phyloP scores from a whole-genome alignment of 1,140 invertebrate genomes.

The Octopus sinensis region DNA sequence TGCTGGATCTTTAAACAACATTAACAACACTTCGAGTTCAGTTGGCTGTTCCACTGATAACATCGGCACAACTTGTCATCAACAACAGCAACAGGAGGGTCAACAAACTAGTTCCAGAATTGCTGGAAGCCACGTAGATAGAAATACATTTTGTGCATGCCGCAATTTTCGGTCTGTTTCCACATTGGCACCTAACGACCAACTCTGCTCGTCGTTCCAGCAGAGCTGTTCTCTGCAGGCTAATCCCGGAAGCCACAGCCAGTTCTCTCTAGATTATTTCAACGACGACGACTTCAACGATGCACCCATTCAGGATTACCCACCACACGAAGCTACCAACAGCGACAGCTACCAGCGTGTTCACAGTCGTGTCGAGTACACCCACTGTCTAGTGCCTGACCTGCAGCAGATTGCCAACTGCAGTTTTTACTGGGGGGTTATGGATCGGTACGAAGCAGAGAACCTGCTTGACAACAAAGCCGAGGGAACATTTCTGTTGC shows the following conservation, averaged over 20 bases:
- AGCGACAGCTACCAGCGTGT: constrained; percentile 47
- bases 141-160: background rate
- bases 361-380: constrained; percentile 85
- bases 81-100: too few species aligned
- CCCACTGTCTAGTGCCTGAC: constrained; percentile 93
- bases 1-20: too few species aligned
- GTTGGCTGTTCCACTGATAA: too few species aligned
- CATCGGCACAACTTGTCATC: too few species aligned
- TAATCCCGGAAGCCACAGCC: background rate
- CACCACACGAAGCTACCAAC: background rate
- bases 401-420: constrained; percentile 76
- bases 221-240: background rate
- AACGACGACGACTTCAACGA: constrained; percentile 3
- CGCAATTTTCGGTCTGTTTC: background rate
- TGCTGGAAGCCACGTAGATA: background rate
- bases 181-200: background rate
- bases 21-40: too few species aligned
- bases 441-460: constrained; percentile 87
- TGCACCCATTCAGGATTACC: background rate
- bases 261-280: background rate
- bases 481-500: constrained; percentile 91
- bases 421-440: constrained; percentile 90
- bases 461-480: constrained; percentile 85
- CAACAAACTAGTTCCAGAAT: too few species aligned
- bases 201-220: background rate